Percentiles rank a stretch among this genome's conserved stretches.
phyloP scores from a whole-genome alignment of 2,113 vertebrate species.

The Nesospiza acunhae region DNA sequence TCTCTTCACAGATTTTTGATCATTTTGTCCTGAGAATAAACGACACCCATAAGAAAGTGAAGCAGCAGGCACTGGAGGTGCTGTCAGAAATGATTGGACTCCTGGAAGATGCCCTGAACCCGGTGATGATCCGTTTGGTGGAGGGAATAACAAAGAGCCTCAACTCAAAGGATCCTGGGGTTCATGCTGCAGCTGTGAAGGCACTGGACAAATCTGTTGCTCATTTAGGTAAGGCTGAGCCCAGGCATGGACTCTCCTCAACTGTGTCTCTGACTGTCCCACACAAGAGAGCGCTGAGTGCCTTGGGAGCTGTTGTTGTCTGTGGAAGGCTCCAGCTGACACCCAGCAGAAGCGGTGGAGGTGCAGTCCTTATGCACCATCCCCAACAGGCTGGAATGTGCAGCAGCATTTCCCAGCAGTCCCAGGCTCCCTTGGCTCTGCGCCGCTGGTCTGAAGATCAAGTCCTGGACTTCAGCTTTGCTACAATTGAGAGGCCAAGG shows the following conservation, averaged over 20 bases:
- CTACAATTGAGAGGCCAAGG: not conserved
- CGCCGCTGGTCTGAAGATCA: not conserved
- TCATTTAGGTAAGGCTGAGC: not conserved
- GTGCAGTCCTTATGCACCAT: not conserved
- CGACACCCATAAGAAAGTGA: not conserved
- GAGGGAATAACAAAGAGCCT: not conserved
- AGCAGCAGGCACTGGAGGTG: not conserved
- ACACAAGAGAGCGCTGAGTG: not conserved
- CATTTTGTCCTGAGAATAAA: not conserved
- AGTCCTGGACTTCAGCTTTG: not conserved
- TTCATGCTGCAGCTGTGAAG: not conserved
- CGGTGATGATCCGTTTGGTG: not conserved
- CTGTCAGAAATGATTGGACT: not conserved
- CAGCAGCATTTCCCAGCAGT: not conserved
- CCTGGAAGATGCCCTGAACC: not conserved
- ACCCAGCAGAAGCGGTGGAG: not conserved
- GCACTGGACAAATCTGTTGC: not conserved
- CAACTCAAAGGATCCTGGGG: not conserved
- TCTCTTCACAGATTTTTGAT: slow-evolving; percentile 72
- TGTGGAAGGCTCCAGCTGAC: not conserved
- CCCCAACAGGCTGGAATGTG: not conserved
- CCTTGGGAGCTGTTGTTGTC: not conserved
- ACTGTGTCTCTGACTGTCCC: not conserved
- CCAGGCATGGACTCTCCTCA: not conserved
- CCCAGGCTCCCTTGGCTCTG: not conserved